Base-by-base conservation (phyloP, 2,113 vertebrate species). In the Mohoua ochrocephala region DNA sequence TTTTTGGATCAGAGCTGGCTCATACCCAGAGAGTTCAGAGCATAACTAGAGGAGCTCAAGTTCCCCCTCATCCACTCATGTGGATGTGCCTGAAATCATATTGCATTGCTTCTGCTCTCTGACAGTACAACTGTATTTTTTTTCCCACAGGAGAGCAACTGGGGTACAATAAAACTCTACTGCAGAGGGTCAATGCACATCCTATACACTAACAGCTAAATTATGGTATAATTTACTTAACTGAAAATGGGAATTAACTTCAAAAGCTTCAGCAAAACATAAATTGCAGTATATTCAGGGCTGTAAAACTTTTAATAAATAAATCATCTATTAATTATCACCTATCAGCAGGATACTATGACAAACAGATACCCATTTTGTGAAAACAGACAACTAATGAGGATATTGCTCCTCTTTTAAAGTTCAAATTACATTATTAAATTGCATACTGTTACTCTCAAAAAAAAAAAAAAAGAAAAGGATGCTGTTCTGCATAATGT, bases 241-340 rank as follows among this genome's bases (percentile, higher is more conserved):
- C 11, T 7, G 7, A 87, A 89, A 89, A 64, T 15, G 17, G 10
- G 57, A 94, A 87, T 89, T 94, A 89, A 79, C 35, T 74, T 71
- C 24, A 75, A 94, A 93, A 81, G 47, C 52, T 79, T 84, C 79
- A 92, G 54, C 15, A 75, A 53, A 24, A 64, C 24, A 75, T 59
- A 56, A 71, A 87, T 71, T 71, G 15, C 41, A 53, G 20, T 56
- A 68, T 35, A 79, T 37, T 59, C 53, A 76, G 41, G 35, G 31
- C 26, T 84, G 21, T 68, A 67, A 69, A 87, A 84, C 37, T 78
- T 21, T 28, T 84, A 89, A 27, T 74, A 80, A 82, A 95, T 89
- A 95, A 96, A 75, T 74, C 22, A 86, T 44, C 49, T 71, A 81
- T 91, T 84, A 88, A 85, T 93, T 95, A 91, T 73, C 85, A 81